phyloP scores from a whole-genome alignment of 1,140 invertebrate species.

The Mamestra configurata region DNA sequence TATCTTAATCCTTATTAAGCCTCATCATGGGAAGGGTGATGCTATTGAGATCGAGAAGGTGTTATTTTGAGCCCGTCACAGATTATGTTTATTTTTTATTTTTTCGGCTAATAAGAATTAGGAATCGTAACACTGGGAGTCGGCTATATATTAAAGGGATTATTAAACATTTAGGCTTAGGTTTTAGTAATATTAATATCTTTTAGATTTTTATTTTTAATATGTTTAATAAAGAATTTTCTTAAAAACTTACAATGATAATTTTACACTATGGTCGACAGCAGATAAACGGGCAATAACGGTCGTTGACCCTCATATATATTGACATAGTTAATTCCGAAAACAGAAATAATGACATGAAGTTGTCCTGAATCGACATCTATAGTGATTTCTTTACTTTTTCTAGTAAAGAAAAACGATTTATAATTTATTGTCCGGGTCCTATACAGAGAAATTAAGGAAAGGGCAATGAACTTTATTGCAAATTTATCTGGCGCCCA shows the following conservation, averaged over 20 bases:
- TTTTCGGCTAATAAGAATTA: constrained; percentile 66
- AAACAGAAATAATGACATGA: too few relatives aligned
- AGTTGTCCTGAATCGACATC: too few relatives aligned
- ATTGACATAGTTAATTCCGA: too few relatives aligned
- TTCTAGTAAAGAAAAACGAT: too few relatives aligned
- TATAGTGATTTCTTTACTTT: too few relatives aligned
- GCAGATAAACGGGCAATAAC: not conserved
- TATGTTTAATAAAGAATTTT: not conserved
- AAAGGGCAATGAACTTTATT: too few relatives aligned
- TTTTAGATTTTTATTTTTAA: constrained; percentile 7
- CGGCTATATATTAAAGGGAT: constrained; percentile 68
- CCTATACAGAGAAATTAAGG: too few relatives aligned
- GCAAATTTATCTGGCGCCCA: too few relatives aligned
- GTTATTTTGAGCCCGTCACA: constrained; percentile 79
- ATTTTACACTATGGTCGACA: too few relatives aligned
- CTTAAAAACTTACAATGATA: too few relatives aligned
- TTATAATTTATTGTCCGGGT: too few relatives aligned
- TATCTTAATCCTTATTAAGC: constrained; percentile 87
- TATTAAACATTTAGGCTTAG: constrained; percentile 56
- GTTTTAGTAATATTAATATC: constrained; percentile 43
- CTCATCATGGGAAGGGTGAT: constrained; percentile 74
- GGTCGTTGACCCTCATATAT: not conserved
- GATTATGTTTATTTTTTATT: constrained; percentile 77
- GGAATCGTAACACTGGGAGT: constrained; percentile 77
- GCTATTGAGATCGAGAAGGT: constrained; percentile 79